A percentile compares a stretch with the other conserved stretches of the same genome.
Evolutionary conservation across 2,797 vertebrate species (phyloP).

Genomic region (Gymnoscopelus microlampas): DNA sequence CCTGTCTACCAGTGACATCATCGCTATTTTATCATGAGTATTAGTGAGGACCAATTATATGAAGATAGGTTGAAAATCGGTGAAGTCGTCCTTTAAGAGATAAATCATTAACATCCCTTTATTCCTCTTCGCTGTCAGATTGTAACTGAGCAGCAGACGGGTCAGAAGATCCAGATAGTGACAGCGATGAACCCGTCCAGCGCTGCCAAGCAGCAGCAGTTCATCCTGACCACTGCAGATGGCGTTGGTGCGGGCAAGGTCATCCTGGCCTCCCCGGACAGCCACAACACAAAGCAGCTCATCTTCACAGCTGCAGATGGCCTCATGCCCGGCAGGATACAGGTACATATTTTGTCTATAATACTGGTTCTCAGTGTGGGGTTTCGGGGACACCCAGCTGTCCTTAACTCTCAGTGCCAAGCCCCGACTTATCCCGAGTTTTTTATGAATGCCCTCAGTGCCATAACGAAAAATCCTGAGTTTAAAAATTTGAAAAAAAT

Average conservation of each 20-base stretch:
- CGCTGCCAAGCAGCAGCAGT: constrained; percentile 89
- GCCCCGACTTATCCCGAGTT: no score
- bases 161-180: constrained; percentile 97
- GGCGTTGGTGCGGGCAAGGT: constrained; percentile 92
- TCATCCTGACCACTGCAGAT: constrained; percentile 94
- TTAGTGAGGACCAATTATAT: no score
- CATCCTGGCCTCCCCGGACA: constrained; percentile 92
- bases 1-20: no score
- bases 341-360: constrained; percentile 75
- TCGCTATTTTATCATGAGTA: no score
- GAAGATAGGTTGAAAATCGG: no score
- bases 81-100: no score
- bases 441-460: no score
- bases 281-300: constrained; percentile 91
- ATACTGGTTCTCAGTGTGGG: no score
- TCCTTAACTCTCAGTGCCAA: no score
- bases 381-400: no score
- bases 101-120: not conserved
- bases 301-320: constrained; percentile 95
- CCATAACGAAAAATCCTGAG: no score
- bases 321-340: constrained; percentile 94
- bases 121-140: constrained; percentile 81
- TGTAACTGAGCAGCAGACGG: constrained; percentile 96
- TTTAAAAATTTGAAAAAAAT: no score
- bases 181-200: constrained; percentile 91